These are phyloP conservation scores for Lutraria lutraria DNA, from an alignment of 2,888 invertebrate genomes.

Conservation along the genomic window DNA sequence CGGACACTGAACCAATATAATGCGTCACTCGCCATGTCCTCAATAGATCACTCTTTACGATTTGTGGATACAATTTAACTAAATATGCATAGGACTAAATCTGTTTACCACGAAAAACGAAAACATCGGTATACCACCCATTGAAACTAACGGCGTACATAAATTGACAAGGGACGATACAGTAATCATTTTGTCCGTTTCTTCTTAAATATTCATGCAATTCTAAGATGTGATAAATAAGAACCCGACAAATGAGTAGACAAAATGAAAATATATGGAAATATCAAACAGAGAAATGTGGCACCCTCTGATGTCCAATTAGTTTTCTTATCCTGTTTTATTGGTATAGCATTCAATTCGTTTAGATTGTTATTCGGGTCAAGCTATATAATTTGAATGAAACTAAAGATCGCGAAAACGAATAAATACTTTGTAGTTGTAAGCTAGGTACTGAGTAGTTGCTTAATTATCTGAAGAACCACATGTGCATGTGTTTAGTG, in stretches of 20 bases:
- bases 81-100: slow-evolving; percentile 13
- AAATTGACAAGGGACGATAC: slow-evolving; percentile 2
- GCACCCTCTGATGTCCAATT: background rate
- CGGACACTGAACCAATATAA: too few relatives aligned
- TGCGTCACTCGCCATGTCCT: background rate
- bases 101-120: background rate
- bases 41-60: background rate
- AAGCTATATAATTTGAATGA: too few relatives aligned
- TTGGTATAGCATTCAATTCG: too few relatives aligned
- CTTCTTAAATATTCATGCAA: slow-evolving; percentile 11
- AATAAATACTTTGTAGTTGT: too few relatives aligned
- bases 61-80: background rate
- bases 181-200: background rate
- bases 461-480: too few relatives aligned
- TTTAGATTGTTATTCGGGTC: too few relatives aligned
- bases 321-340: background rate
- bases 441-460: too few relatives aligned
- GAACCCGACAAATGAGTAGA: background rate
- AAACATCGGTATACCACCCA: background rate
- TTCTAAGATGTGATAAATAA: background rate
- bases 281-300: background rate
- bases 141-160: slow-evolving; percentile 3
- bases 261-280: background rate
- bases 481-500: too few relatives aligned
- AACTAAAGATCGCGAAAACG: too few relatives aligned